Percentiles rank a stretch among this genome's conserved stretches.
Evolutionary conservation across 2,113 vertebrate species (phyloP).

Genomic region (Peromyscus leucopus): DNA sequence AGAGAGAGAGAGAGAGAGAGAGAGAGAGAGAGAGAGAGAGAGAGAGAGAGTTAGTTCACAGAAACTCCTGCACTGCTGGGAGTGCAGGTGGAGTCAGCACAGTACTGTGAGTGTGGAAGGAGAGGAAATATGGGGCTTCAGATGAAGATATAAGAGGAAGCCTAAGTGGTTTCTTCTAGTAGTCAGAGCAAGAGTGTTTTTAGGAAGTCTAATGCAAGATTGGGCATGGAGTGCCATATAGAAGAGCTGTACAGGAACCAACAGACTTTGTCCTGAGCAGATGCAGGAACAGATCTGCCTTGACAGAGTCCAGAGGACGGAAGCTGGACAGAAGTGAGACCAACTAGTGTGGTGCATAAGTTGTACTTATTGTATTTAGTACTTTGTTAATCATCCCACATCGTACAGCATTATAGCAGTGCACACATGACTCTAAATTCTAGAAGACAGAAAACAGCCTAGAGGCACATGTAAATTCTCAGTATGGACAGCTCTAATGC

Average conservation of each 20-base stretch:
- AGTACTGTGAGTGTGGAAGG: neutral
- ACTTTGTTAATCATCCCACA: too few relatives aligned
- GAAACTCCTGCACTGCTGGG: neutral
- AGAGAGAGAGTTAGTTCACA: neutral
- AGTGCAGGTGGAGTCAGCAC: rapidly evolving
- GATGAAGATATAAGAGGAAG: neutral
- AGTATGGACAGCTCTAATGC: neutral
- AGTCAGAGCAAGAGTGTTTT: neutral
- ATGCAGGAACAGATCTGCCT: neutral
- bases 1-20: too few relatives aligned
- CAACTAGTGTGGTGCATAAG: rapidly evolving
- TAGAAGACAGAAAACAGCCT: neutral
- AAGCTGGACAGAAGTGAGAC: neutral
- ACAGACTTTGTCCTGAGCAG: neutral
- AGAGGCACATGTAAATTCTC: too few relatives aligned
- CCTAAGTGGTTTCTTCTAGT: neutral
- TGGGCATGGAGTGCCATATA: neutral
- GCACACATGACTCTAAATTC: neutral
- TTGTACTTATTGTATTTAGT: rapidly evolving
- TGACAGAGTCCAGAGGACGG: neutral
- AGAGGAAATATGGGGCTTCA: neutral
- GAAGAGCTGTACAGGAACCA: neutral
- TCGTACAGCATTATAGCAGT: neutral
- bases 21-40: too few relatives aligned
- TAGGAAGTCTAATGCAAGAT: neutral